Evolutionary conservation across 2,797 vertebrate species (phyloP), one percentile per base, ranked within the genome.

Genomic region (Fundulus diaphanus): DNA sequence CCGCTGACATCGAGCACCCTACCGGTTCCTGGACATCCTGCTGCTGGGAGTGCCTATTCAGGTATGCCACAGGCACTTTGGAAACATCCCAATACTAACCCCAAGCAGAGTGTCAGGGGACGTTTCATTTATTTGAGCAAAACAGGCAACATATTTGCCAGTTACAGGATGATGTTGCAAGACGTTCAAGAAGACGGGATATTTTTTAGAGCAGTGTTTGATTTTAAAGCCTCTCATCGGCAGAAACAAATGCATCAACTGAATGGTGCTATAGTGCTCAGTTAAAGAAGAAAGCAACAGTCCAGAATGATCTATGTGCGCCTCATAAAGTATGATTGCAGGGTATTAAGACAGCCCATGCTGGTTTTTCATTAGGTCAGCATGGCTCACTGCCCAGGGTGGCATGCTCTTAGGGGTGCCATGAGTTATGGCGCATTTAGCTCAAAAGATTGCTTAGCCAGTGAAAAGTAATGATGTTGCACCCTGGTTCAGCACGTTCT

Each of bases 11-110:
- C 97, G 85, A 98, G 96, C 93, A 87, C 96, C 37, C 96, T 98
- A 92, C 97, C 97, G 88, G 98, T 96, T 88, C 96, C 97, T 31
- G 97, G 97, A 95, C 98, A 99, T 90, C 97, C 98, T 5, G 96
- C 97, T 89, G 96, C 97, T 89, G 97, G 96, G 85, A 96, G 95
- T 87, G 95, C 96, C 59, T 97, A 98, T 90, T 97, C 97, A 96
- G 98, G 97, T 98, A 93, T 80, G 52, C 63, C 24, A 15, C 70
- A 37, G 7, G 20, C 79, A 48, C 49, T 74, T 52, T 0, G 31
- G 27, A 68, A 27, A 63, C 68, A 44, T 63, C 61, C 13, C 65
- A 37, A 79, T 68, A 73, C n/a, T 2, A 31, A 77, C 87, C 70
- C 75, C 79, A 67, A 37, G 78, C 79, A 85, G 80, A 29, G 59